Evolutionary conservation across 2,888 invertebrate genomes (phyloP).

Genomic region (Caenorhabditis auriculariae): DNA sequence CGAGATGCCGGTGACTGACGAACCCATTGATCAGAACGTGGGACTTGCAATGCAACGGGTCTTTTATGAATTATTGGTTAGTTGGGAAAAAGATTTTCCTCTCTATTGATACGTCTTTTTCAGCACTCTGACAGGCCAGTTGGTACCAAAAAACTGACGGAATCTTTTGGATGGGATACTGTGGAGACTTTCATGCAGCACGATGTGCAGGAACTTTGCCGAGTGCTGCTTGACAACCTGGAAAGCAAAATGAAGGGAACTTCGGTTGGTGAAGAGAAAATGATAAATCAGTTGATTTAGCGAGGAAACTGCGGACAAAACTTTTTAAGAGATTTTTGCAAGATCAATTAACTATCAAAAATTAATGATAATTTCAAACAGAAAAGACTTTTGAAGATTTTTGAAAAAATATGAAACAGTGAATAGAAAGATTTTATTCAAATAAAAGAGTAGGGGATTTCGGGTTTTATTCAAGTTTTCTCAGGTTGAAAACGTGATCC

Average conservation of each 20-base stretch:
- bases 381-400: background rate
- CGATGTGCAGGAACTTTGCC: constrained; percentile 73
- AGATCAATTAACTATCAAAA: too few relatives aligned
- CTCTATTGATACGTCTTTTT: background rate
- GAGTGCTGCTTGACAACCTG: constrained; percentile 86
- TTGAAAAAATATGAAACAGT: background rate
- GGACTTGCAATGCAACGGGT: constrained; percentile 94
- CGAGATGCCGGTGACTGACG: constrained; percentile 97
- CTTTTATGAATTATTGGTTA: constrained; percentile 87
- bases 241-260: constrained; percentile 99
- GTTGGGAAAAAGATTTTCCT: background rate
- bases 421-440: background rate
- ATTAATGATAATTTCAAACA: background rate
- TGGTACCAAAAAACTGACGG: constrained; percentile 96
- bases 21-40: constrained; percentile 89
- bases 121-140: constrained; percentile 85
- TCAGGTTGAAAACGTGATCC: constrained; percentile 87
- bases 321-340: too few relatives aligned
- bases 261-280: constrained; percentile 74
- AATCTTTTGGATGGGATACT: constrained; percentile 99
- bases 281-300: too few relatives aligned
- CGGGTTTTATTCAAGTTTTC: too few relatives aligned
- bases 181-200: constrained; percentile 99
- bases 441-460: background rate
- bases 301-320: too few relatives aligned